phyloP scores from a whole-genome alignment of 2,113 vertebrate genomes.

The Notarius quadriscutis region DNA sequence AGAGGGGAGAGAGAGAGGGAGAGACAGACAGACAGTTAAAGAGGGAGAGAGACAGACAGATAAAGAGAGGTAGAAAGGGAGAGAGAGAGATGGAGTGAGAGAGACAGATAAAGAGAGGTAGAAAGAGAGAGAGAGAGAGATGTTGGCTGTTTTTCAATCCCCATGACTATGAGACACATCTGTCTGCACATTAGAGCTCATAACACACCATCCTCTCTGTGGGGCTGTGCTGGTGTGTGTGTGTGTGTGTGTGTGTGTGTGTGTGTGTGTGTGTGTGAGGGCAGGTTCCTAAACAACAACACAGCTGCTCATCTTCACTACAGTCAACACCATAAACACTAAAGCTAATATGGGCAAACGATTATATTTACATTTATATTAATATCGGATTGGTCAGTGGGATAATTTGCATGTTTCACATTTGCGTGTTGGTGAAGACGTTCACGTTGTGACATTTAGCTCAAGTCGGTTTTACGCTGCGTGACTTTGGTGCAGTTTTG shows the following conservation, averaged over 20 bases:
- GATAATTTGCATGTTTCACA: not conserved
- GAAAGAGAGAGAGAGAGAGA: not conserved
- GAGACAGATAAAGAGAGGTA: not conserved
- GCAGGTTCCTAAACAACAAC: slow-evolving; percentile 32
- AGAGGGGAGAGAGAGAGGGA: not conserved
- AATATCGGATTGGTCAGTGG: not conserved
- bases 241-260: slow-evolving; percentile 34
- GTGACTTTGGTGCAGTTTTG: not conserved
- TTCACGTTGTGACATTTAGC: not conserved
- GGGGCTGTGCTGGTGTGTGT: slow-evolving; percentile 28
- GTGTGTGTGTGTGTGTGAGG: slow-evolving; percentile 22
- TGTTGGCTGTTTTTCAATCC: slow-evolving; percentile 49
- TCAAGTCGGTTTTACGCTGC: not conserved
- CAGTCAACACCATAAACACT: not conserved
- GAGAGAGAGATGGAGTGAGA: too few species aligned
- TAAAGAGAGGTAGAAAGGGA: not conserved
- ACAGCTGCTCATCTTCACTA: slow-evolving; percentile 42
- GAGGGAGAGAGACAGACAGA: not conserved
- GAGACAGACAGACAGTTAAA: too few species aligned
- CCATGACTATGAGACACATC: slow-evolving; percentile 67
- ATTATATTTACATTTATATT: not conserved
- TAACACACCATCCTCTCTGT: slow-evolving; percentile 29
- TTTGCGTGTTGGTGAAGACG: not conserved
- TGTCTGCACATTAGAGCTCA: slow-evolving; percentile 60
- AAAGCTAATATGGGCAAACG: not conserved